These are phyloP conservation scores for Homarus gammarus DNA, from an alignment of 2,888 invertebrate genomes.

Conservation along the genomic window DNA sequence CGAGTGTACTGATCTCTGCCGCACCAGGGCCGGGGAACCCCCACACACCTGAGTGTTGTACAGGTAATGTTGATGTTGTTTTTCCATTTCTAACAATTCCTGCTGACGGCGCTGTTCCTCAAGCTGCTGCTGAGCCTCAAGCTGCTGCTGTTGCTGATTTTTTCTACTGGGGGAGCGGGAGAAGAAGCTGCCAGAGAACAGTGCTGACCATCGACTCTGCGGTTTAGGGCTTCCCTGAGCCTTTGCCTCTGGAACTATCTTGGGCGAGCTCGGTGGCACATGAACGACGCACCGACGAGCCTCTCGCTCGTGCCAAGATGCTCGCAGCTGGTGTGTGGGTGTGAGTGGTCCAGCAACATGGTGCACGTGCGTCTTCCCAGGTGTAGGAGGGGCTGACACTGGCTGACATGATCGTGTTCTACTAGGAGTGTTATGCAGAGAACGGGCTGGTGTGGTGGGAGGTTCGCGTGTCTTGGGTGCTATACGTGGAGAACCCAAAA, in stretches of 20 bases:
- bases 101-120: constrained; percentile 34
- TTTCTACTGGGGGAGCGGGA: constrained; percentile 71
- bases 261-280: constrained; percentile 46
- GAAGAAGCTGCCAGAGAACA: constrained; percentile 74
- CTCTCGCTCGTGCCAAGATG: constrained; percentile 73
- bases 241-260: constrained; percentile 29
- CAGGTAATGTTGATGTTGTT: constrained; percentile 53
- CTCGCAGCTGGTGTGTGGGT: constrained; percentile 63
- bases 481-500: constrained; percentile 71
- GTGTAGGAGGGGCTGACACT: constrained; percentile 74
- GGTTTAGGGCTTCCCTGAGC: constrained; percentile 68
- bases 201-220: constrained; percentile 71
- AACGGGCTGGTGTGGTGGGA: constrained; percentile 63
- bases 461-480: constrained; percentile 73
- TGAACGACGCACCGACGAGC: constrained; percentile 70
- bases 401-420: constrained; percentile 68
- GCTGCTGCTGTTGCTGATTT: constrained; percentile 67
- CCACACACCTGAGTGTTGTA: constrained; percentile 37
- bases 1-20: constrained; percentile 59
- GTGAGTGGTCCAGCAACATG: constrained; percentile 53
- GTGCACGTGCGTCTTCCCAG: constrained; percentile 71
- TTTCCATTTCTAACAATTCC: constrained; percentile 39
- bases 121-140: constrained; percentile 40
- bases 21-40: constrained; percentile 46
- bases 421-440: constrained; percentile 72